Base-by-base conservation (phyloP, 2,113 vertebrate genomes). In the Australoheros scitulus region DNA sequence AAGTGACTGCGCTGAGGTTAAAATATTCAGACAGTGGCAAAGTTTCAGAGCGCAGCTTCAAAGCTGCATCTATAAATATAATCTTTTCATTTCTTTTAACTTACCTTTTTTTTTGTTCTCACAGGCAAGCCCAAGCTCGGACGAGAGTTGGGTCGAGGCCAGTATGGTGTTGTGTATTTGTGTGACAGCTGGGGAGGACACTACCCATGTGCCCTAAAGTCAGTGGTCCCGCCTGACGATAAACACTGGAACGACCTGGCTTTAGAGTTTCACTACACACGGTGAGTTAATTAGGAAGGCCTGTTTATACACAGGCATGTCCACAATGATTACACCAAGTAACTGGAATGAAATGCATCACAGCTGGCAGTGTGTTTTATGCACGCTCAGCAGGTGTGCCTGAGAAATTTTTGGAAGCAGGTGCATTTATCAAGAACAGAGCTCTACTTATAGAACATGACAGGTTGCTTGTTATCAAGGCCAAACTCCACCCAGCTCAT, bases 231-330 rank as follows among this genome's bases (percentile, higher is more conserved):
- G 7, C 98, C 98, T 1, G 98, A 99, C n/a, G 98, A 99, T 89
- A 99, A 99, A 94, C 98, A 99, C 94, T 99, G 98, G 98, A 99
- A 99, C 17, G 98, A 99, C 90, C 95, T 99, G 77, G 98, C 98
- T 3, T 93, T 99, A 64, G 98, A 99, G 91, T 99, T 99, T 92
- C 98, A 99, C 95, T 99, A 99, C 88, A 99, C 98, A 85, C 97
- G 98, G 98, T 99, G 38, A 87, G 85, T 43, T 47, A 3, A 34
- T 43, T 4, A 2, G 26, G 15, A 41, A 26, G 5, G 34, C 58
- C 29, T 15, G 20, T 9, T 34, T 77, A 50, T 36, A 43, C n/a
- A 18, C 36, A 34, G 9, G 38, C 2, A 1, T 2, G 1, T 55
- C 11, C 55, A 29, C 10, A 26, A n/a, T 15, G 32, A 57, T 11